These are phyloP conservation scores for Falco cherrug DNA, from an alignment of 2,797 vertebrate genomes.

Conservation along the genomic window DNA sequence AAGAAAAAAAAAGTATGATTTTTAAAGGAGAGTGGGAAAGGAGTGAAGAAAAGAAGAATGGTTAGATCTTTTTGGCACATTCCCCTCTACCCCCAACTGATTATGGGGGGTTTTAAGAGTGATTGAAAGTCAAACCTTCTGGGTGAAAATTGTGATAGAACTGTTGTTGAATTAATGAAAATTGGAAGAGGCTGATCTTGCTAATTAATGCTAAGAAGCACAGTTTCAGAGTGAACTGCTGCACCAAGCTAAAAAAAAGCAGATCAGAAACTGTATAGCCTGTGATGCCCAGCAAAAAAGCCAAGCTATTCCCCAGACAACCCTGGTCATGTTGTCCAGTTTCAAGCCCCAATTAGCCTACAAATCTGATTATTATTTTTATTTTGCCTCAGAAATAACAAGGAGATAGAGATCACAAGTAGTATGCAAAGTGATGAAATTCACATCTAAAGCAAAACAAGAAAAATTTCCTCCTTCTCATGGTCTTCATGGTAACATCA, in stretches of 20 bases:
- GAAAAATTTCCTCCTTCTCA: not conserved
- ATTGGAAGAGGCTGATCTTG: not conserved
- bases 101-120: not conserved
- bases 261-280: not conserved
- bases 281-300: not conserved
- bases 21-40: not conserved
- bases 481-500: not conserved
- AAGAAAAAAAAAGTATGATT: not conserved
- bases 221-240: not conserved
- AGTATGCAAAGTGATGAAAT: not conserved
- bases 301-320: not conserved
- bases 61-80: not conserved
- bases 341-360: not conserved
- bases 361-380: not conserved
- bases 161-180: not conserved
- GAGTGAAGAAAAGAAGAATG: not conserved
- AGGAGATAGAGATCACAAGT: not conserved
- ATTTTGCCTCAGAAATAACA: not conserved
- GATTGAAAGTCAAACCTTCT: not conserved
- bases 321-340: not conserved
- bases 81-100: accelerated
- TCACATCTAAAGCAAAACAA: not conserved
- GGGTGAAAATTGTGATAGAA: not conserved
- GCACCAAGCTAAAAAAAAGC: not conserved
- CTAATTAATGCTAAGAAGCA: not conserved